Evolutionary conservation across 2,113 vertebrate species (phyloP).

Genomic region (Hylia prasina): DNA sequence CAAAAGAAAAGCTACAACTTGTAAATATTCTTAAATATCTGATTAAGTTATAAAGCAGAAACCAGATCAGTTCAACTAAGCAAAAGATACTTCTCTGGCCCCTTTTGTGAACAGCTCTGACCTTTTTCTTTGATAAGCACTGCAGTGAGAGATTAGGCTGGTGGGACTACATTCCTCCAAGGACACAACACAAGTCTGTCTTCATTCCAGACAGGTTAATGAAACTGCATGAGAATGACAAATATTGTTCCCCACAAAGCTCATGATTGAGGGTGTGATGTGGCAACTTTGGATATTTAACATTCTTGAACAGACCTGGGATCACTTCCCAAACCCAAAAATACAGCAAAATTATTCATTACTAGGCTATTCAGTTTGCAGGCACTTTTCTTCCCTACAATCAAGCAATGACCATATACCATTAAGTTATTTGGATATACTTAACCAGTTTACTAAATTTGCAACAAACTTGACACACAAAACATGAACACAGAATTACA

Average conservation of each 20-base stretch:
- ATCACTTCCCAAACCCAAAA: neutral
- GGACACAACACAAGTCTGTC: constrained; percentile 50
- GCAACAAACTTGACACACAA: neutral
- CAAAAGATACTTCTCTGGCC: neutral
- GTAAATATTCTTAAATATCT: neutral
- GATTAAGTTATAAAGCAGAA: neutral
- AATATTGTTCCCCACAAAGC: constrained; percentile 31
- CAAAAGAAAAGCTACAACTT: constrained; percentile 19
- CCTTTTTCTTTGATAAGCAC: neutral
- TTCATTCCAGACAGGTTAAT: constrained; percentile 60
- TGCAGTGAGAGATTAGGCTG: neutral
- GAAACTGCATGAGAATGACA: constrained; percentile 39
- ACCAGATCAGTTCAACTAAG: neutral
- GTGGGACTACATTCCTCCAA: constrained; percentile 67
- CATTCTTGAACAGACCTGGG: constrained; percentile 7
- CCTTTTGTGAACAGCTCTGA: neutral
- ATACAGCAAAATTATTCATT: neutral
- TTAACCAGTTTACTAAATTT: neutral
- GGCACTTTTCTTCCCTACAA: neutral
- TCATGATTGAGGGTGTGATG: constrained; percentile 4
- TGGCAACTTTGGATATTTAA: neutral
- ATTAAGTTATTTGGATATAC: neutral
- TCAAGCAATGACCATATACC: neutral
- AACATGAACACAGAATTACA: neutral
- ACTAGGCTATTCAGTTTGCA: neutral